A percentile compares a stretch with the other conserved stretches of the same genome.
These are phyloP conservation scores for Enteromius anoplus DNA, from an alignment of 2,797 vertebrate genomes.

Conservation along the genomic window DNA sequence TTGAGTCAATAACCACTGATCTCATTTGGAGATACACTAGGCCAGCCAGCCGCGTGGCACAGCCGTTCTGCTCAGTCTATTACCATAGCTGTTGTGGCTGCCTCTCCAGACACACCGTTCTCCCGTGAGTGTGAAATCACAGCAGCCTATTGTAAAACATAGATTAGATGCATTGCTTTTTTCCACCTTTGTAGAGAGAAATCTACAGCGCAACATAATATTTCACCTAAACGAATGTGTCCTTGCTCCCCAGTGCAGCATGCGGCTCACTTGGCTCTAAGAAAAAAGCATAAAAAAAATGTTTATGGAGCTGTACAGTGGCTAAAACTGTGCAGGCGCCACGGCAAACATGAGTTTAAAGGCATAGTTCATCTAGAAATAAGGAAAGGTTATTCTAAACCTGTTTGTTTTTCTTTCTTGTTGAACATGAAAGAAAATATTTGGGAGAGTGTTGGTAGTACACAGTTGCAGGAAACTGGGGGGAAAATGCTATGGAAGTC, in stretches of 20 bases:
- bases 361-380: not conserved
- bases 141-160: conserved; percentile 65
- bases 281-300: not conserved
- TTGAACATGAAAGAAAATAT: not conserved
- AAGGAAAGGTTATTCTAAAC: not conserved
- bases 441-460: not conserved
- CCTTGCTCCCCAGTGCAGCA: conserved; percentile 31
- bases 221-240: conserved; percentile 56
- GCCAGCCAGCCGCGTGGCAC: conserved; percentile 54
- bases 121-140: conserved; percentile 54
- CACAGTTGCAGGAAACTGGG: not conserved
- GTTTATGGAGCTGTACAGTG: not conserved
- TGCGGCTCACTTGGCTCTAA: not conserved
- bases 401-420: not conserved
- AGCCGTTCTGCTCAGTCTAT: conserved; percentile 59
- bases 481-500: not conserved
- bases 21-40: conserved; percentile 79
- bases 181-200: conserved; percentile 50
- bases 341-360: not conserved
- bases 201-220: conserved; percentile 56
- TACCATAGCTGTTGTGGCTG: conserved; percentile 63
- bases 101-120: conserved; percentile 57
- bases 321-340: not conserved
- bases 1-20: conserved; percentile 80
- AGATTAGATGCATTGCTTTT: conserved; percentile 58